Percentiles rank a stretch among this genome's conserved stretches.
These are phyloP conservation scores for Notechis scutatus DNA, from an alignment of 2,113 vertebrate species.

Conservation along the genomic window DNA sequence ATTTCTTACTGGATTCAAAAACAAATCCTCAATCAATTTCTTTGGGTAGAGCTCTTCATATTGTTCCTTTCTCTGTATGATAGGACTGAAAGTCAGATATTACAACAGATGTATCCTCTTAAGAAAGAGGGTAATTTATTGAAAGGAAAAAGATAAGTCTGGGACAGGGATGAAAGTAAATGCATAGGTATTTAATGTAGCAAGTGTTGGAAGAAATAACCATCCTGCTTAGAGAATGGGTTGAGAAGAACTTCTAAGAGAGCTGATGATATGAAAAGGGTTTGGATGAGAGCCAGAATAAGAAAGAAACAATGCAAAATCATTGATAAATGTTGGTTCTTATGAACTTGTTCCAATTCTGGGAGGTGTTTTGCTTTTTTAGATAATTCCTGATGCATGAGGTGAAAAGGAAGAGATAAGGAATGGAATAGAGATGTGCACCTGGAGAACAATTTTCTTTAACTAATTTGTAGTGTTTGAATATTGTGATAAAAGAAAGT, in stretches of 20 bases:
- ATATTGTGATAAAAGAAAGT: neutral
- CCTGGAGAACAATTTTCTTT: neutral
- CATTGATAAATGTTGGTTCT: slow-evolving; percentile 24
- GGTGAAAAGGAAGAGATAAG: slow-evolving; percentile 35
- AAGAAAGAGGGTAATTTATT: neutral
- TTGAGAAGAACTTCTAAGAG: slow-evolving; percentile 7
- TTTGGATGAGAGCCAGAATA: neutral
- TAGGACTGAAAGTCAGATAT: neutral
- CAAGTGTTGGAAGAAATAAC: neutral
- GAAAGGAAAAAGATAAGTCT: neutral
- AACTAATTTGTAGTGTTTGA: neutral
- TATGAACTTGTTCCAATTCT: slow-evolving; percentile 55
- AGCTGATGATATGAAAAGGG: neutral
- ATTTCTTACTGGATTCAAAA: neutral
- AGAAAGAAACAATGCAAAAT: neutral
- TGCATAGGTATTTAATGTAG: neutral
- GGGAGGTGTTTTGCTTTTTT: slow-evolving; percentile 15
- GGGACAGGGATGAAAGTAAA: neutral
- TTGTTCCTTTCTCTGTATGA: neutral
- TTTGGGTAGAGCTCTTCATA: neutral
- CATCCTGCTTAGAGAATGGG: neutral
- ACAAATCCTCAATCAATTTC: neutral
- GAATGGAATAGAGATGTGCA: neutral
- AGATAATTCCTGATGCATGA: slow-evolving; percentile 61
- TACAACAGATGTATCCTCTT: neutral